Percentiles rank a stretch among this genome's conserved stretches.
phyloP scores from a whole-genome alignment of 2,888 invertebrate genomes.

The Microplitis deprimator region DNA sequence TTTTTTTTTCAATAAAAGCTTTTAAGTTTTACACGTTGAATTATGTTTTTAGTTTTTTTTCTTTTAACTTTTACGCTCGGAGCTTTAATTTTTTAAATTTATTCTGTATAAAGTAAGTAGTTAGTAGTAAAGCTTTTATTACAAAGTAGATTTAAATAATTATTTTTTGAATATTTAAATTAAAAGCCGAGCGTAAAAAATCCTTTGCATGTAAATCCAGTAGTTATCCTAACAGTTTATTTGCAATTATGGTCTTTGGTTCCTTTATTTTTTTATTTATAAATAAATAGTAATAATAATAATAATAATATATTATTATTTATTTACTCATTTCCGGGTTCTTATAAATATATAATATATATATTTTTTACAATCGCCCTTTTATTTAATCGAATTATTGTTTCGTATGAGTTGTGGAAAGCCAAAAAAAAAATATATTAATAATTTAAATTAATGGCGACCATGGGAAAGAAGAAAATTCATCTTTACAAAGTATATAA shows the following conservation, averaged over 20 bases:
- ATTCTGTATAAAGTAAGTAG: constrained; percentile 12
- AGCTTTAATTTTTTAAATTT: constrained; percentile 36
- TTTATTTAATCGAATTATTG: background rate
- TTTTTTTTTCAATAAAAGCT: constrained; percentile 69
- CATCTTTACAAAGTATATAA: background rate
- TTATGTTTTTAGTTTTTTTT: constrained; percentile 68
- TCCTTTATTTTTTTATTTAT: constrained; percentile 37
- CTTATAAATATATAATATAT: background rate
- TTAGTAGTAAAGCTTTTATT: constrained; percentile 8
- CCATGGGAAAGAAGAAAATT: constrained; percentile 9
- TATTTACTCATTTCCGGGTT: background rate
- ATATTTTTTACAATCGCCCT: background rate
- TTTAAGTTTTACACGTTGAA: constrained; percentile 68
- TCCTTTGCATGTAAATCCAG: constrained; percentile 62
- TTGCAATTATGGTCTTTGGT: constrained; percentile 56
- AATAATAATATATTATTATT: background rate
- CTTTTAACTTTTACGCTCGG: constrained; percentile 66
- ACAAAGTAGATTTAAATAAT: background rate
- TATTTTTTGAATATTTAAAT: background rate
- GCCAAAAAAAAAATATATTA: background rate
- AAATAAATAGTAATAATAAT: background rate
- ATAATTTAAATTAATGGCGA: background rate
- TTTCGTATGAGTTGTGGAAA: background rate
- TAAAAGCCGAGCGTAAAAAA: constrained; percentile 63
- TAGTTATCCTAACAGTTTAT: constrained; percentile 62